Percentiles rank a stretch among this genome's conserved stretches.
Evolutionary conservation across 2,888 invertebrate species (phyloP).

Genomic region (Corbicula japonica): DNA sequence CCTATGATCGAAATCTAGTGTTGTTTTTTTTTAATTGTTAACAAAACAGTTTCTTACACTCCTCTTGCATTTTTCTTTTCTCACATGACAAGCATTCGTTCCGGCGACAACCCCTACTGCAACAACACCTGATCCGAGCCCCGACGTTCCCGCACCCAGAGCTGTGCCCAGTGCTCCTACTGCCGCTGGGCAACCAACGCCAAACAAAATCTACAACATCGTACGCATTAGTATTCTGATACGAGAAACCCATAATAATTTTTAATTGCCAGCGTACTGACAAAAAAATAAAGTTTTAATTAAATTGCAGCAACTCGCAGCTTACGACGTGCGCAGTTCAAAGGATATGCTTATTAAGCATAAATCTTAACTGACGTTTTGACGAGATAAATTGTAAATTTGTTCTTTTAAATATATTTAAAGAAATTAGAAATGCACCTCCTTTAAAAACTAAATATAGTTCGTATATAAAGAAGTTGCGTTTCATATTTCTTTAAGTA

Average conservation of each 20-base stretch:
- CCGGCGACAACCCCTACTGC: constrained; percentile 28
- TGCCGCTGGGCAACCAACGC: constrained; percentile 44
- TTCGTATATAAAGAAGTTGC: too few relatives aligned
- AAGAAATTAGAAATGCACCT: too few relatives aligned
- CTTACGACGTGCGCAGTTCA: too few relatives aligned
- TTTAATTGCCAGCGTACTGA: background rate
- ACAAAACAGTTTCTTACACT: constrained; percentile 44
- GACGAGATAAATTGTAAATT: too few relatives aligned
- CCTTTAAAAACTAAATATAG: too few relatives aligned
- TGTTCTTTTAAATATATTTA: too few relatives aligned
- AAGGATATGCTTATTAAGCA: too few relatives aligned
- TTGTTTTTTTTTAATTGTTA: background rate
- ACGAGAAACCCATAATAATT: background rate
- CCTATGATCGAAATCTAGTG: too few relatives aligned
- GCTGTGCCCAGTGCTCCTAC: constrained; percentile 22
- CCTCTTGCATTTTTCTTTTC: constrained; percentile 51
- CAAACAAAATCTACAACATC: constrained; percentile 44
- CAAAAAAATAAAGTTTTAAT: background rate
- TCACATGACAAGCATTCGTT: constrained; percentile 33
- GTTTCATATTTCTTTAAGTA: too few relatives aligned
- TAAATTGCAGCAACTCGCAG: background rate
- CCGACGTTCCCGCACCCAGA: constrained; percentile 26
- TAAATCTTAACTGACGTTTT: too few relatives aligned
- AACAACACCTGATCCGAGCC: constrained; percentile 18
- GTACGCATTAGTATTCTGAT: background rate